These are phyloP conservation scores for Urocitellus parryii DNA, from an alignment of 2,113 vertebrate species.

Conservation along the genomic window DNA sequence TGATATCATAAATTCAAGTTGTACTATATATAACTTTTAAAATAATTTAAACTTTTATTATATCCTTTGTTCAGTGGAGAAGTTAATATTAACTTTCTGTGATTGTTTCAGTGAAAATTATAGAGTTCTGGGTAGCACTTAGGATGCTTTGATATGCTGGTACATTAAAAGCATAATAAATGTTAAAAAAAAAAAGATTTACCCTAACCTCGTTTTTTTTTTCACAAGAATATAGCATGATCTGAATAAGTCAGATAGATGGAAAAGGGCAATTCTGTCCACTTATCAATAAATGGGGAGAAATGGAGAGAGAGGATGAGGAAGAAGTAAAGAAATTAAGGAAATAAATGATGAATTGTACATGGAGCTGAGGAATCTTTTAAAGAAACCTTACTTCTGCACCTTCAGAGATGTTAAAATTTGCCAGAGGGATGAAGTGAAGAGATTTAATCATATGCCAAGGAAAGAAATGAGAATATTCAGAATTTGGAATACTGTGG, in stretches of 20 bases:
- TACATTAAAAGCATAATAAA: background rate
- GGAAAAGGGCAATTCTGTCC: background rate
- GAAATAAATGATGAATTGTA: background rate
- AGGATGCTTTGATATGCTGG: background rate
- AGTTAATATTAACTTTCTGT: background rate
- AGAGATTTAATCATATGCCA: background rate
- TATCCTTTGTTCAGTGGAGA: background rate
- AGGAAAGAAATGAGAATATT: background rate
- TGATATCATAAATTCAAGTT: background rate
- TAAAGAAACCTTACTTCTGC: background rate
- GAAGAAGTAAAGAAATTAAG: background rate
- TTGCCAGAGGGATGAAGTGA: background rate
- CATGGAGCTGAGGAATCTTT: background rate
- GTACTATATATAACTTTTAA: background rate
- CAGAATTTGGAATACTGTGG: background rate
- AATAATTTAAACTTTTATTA: background rate
- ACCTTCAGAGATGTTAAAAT: background rate
- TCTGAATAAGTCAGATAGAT: background rate
- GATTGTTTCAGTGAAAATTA: background rate
- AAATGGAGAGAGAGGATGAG: background rate
- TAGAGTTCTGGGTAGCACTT: background rate
- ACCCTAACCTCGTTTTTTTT: background rate
- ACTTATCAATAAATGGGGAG: background rate
- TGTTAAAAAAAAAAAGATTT: too few species aligned
- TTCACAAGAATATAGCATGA: background rate